phyloP scores from a whole-genome alignment of 2,888 invertebrate genomes.

The Plagodis pulveraria region DNA sequence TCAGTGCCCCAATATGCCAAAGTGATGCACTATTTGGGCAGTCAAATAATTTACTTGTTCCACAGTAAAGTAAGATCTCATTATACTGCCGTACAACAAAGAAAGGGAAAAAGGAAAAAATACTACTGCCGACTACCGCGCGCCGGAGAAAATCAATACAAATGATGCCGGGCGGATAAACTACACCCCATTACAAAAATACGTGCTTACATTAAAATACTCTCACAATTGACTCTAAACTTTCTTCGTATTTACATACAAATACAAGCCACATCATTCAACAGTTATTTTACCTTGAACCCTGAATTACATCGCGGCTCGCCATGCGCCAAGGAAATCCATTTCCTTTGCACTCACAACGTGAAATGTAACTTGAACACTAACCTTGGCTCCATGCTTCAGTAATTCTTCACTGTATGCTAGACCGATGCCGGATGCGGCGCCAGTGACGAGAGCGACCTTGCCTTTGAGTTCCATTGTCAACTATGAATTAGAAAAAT shows the following conservation, averaged over 20 bases:
- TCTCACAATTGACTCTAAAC: background rate
- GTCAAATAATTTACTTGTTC: too few species aligned
- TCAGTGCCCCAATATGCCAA: too few species aligned
- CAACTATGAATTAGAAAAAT: conserved; percentile 49
- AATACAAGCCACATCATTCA: conserved; percentile 49
- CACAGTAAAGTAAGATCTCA: too few species aligned
- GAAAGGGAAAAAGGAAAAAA: conserved; percentile 51
- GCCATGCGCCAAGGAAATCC: conserved; percentile 39
- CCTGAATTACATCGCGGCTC: conserved; percentile 46
- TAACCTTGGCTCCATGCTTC: conserved; percentile 90
- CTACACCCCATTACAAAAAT: conserved; percentile 5
- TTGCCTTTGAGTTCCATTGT: conserved; percentile 90
- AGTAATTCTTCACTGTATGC: conserved; percentile 90
- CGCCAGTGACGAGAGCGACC: conserved; percentile 90
- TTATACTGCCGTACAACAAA: conserved; percentile 36
- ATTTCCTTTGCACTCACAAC: conserved; percentile 18
- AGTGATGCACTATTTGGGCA: too few species aligned
- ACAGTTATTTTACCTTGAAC: conserved; percentile 70
- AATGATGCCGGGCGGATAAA: conserved; percentile 46
- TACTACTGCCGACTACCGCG: conserved; percentile 53
- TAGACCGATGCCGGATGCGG: conserved; percentile 89
- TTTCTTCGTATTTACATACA: conserved; percentile 9
- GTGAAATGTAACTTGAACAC: conserved; percentile 17
- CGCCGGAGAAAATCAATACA: conserved; percentile 76
- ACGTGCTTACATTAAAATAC: background rate